phyloP scores from a whole-genome alignment of 2,797 vertebrate genomes.

The Pteronotus mesoamericanus region DNA sequence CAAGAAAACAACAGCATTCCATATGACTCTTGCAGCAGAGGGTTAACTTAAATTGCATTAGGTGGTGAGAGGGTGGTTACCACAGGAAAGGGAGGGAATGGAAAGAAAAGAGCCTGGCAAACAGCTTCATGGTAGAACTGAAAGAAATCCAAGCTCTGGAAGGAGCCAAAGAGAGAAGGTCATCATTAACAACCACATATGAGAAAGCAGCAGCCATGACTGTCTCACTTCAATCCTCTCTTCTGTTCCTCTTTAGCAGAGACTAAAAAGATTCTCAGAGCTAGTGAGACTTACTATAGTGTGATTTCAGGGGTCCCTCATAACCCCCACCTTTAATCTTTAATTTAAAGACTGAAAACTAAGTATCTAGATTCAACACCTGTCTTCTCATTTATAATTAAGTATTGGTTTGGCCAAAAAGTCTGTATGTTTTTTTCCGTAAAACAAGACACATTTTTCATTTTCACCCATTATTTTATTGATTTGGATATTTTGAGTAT shows the following conservation, averaged over 20 bases:
- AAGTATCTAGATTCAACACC: too few species aligned
- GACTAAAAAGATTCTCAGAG: neutral
- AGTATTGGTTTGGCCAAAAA: too few species aligned
- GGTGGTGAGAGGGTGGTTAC: constrained; percentile 40
- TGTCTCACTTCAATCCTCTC: neutral
- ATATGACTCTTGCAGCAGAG: neutral
- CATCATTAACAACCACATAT: neutral
- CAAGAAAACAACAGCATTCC: constrained; percentile 6
- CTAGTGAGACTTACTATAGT: neutral
- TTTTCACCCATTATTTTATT: neutral
- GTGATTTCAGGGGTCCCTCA: neutral
- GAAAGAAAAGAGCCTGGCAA: neutral
- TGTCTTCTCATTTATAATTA: too few species aligned
- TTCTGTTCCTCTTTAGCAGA: neutral
- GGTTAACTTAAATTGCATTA: neutral
- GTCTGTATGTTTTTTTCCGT: too few species aligned
- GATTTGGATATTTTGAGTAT: neutral
- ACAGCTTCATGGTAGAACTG: neutral
- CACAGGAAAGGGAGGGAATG: constrained; percentile 12
- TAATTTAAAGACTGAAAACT: neutral
- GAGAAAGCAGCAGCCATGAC: neutral
- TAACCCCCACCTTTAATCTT: neutral
- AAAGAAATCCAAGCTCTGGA: constrained; percentile 45
- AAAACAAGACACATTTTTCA: neutral
- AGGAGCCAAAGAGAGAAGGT: neutral